Evolutionary conservation across 1,140 invertebrate species (phyloP).

Genomic region (Thereuonema tuberculata): DNA sequence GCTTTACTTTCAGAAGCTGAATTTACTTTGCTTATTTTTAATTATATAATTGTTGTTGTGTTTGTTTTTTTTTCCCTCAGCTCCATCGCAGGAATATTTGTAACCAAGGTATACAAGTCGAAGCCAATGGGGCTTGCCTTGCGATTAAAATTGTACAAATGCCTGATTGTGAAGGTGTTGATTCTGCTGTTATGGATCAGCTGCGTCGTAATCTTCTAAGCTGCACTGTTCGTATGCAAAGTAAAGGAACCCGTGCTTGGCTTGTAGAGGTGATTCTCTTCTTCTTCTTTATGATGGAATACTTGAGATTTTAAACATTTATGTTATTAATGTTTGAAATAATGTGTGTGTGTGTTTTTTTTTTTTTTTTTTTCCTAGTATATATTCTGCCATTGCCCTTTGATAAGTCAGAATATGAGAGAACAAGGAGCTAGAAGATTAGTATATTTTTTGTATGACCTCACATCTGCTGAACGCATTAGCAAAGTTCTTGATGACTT

Average conservation of each 20-base stretch:
- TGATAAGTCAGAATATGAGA: conserved; percentile 41
- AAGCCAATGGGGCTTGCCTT: conserved; percentile 72
- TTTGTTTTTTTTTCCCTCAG: conserved; percentile 28
- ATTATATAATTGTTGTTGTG: no score
- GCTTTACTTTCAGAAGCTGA: no score
- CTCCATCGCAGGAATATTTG: conserved; percentile 62
- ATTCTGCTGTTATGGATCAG: conserved; percentile 39
- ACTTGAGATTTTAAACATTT: background rate
- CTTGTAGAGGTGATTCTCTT: conserved; percentile 47
- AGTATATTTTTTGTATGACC: conserved; percentile 77
- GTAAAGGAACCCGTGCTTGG: conserved; percentile 61
- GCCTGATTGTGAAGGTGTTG: conserved; percentile 33
- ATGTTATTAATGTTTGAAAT: no score
- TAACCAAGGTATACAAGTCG: conserved; percentile 80
- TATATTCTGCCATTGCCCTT: conserved; percentile 70
- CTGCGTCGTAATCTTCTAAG: conserved; percentile 65
- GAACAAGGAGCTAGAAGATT: conserved; percentile 71
- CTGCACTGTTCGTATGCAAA: conserved; percentile 66
- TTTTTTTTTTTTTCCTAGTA: conserved; percentile 34
- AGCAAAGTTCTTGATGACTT: conserved; percentile 63
- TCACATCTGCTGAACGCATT: conserved; percentile 55
- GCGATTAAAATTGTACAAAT: conserved; percentile 65
- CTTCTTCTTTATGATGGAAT: background rate
- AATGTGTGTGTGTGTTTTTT: no score
- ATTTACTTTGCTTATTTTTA: no score